These are phyloP conservation scores for Eremobia ochroleuca DNA, from an alignment of 2,888 invertebrate species.

Conservation along the genomic window DNA sequence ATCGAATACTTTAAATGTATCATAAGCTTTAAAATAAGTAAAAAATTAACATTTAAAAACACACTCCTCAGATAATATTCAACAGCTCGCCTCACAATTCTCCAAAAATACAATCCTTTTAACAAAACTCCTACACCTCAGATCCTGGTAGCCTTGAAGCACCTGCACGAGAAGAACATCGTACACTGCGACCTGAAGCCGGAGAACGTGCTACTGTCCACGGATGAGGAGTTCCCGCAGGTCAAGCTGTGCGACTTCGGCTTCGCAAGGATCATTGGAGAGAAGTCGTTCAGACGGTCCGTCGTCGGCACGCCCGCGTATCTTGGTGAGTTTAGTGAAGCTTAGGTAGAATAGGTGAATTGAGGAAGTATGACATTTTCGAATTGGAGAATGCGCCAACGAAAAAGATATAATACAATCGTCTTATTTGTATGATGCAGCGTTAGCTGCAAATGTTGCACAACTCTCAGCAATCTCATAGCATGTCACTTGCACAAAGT, in stretches of 20 bases:
- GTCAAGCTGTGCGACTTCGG: conserved; percentile 99
- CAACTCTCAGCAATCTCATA: not conserved
- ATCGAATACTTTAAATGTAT: not conserved
- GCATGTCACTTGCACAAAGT: not conserved
- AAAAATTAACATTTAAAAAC: not conserved
- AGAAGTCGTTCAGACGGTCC: conserved; percentile 98
- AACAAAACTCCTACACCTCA: conserved; percentile 78
- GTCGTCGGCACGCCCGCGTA: conserved; percentile 99
- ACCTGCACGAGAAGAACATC: conserved; percentile 99
- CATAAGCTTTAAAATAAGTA: not conserved
- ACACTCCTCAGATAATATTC: not conserved
- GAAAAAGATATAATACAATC: not conserved
- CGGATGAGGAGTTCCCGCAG: conserved; percentile 98
- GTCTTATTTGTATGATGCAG: not conserved
- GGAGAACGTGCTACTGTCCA: conserved; percentile 98
- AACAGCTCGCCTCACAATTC: not conserved
- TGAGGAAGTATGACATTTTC: not conserved
- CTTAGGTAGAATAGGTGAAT: not conserved
- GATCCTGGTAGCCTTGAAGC: conserved; percentile 98
- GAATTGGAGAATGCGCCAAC: not conserved
- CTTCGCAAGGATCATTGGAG: conserved; percentile 99
- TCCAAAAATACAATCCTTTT: not conserved
- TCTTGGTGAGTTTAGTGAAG: conserved; percentile 92
- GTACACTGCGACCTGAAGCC: conserved; percentile 99
- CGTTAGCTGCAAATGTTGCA: not conserved